Evolutionary conservation across 2,888 invertebrate genomes (phyloP), one percentile per base, ranked within the genome.

Genomic region (Netelia melanura): DNA sequence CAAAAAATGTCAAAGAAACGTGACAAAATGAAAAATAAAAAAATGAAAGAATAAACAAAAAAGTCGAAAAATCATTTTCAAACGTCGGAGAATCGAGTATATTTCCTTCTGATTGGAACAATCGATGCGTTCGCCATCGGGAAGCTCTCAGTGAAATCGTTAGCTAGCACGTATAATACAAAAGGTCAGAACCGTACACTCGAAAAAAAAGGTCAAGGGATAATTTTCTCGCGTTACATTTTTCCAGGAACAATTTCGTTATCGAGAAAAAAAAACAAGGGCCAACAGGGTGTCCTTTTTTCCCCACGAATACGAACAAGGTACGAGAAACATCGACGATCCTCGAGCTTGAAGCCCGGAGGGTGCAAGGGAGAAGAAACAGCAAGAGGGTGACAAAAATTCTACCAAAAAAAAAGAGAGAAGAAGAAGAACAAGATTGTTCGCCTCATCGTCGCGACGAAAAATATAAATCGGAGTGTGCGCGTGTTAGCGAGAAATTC

Each of bases 71-170:
- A 23, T 23, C 6, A 38, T 38, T 38, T 38, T 38, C 38, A 30
- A 58, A 61, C 43, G 2, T 43, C 10, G 1, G 1, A 43, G 11
- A 25, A 10, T 43, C 56, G 17, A 38, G 5, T 14, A 54, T 54
- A 54, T 54, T 17, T 11, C 1, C 44, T 9, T 38, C 43, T 44
- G 44, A 58, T 58, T 72, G 58, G 58, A 43, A 58, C 71, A 72
- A 72, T 72, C 58, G 43, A 61, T 43, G 43, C 43, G 3, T 8
- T 58, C 48, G 9, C 58, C 71, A 21, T 38, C 61, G 71, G 11
- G 10, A 61, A 0, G 6, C 43, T 61, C 23, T 61, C 23, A 1
- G 25, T 14, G 17, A 58, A 6, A 44, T 72, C 70, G 38, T 71
- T 56, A 67, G 38, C 58, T 72, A 43, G 17, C n/a, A 21, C 17